Evolutionary conservation across 2,888 invertebrate species (phyloP).

Genomic region (Drosophila colorata): DNA sequence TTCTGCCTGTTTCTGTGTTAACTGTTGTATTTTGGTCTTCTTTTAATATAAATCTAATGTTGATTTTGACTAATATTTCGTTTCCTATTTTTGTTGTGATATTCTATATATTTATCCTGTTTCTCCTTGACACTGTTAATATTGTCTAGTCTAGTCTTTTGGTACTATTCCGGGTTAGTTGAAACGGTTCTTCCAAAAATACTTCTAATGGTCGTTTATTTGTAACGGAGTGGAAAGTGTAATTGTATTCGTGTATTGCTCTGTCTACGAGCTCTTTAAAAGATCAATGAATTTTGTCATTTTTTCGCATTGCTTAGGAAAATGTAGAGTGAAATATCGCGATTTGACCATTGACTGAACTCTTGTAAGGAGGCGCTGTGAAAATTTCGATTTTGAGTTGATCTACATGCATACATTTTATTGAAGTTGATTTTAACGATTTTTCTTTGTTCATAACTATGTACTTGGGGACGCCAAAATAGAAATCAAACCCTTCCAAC

Average conservation of each 20-base stretch:
- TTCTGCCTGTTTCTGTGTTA: not conserved
- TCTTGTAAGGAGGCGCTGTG: not conserved
- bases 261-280: constrained; percentile 19
- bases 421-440: not conserved
- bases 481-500: not conserved
- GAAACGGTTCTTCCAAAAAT: constrained; percentile 5
- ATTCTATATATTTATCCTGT: not conserved
- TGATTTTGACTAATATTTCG: not conserved
- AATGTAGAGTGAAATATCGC: constrained; percentile 3
- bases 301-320: constrained; percentile 1
- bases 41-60: not conserved
- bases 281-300: not conserved
- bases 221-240: constrained; percentile 11
- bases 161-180: not conserved
- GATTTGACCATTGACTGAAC: constrained; percentile 1
- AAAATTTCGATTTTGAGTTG: constrained; percentile 1
- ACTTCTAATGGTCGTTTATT: constrained; percentile 5
- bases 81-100: not conserved
- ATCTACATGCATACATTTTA: not conserved
- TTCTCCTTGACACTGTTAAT: not conserved
- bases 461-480: not conserved
- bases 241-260: constrained; percentile 15
- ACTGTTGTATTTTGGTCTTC: not conserved
- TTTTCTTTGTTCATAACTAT: not conserved
- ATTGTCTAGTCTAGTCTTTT: not conserved